Conservation (phyloP, 2,888 invertebrate species). For the Morinoia aosen region DNA sequence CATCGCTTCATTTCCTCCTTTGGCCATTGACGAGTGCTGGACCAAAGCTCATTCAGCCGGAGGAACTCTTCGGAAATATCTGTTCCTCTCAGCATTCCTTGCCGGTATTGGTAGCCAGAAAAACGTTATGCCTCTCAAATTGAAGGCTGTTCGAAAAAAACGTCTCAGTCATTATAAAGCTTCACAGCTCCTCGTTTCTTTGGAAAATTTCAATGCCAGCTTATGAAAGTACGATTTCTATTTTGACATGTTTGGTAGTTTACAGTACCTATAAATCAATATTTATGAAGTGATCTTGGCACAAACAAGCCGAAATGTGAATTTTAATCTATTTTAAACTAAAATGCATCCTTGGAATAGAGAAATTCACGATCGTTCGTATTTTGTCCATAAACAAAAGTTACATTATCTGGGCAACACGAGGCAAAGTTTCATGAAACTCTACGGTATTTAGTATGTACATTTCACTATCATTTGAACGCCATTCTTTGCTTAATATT, state of each 20-base stretch:
- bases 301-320: no score
- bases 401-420: neutral
- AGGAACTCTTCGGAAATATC: slow-evolving; percentile 30
- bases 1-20: slow-evolving; percentile 2
- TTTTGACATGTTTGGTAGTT: neutral
- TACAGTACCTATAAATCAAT: neutral
- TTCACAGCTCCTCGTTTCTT: neutral
- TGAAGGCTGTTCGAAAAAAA: neutral
- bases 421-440: neutral
- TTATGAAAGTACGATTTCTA: neutral
- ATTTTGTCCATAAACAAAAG: neutral
- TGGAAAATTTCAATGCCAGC: neutral
- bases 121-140: neutral
- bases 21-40: slow-evolving; percentile 16
- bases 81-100: neutral
- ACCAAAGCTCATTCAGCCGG: slow-evolving; percentile 32
- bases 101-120: neutral
- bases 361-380: neutral
- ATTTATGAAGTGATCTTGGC: neutral
- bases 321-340: no score
- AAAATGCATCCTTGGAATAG: no score
- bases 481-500: neutral
- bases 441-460: neutral
- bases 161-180: neutral
- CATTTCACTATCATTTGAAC: neutral